Evolutionary conservation across 2,113 vertebrate species (phyloP), one percentile per base, ranked within the genome.

Genomic region (Plestiodon gilberti): DNA sequence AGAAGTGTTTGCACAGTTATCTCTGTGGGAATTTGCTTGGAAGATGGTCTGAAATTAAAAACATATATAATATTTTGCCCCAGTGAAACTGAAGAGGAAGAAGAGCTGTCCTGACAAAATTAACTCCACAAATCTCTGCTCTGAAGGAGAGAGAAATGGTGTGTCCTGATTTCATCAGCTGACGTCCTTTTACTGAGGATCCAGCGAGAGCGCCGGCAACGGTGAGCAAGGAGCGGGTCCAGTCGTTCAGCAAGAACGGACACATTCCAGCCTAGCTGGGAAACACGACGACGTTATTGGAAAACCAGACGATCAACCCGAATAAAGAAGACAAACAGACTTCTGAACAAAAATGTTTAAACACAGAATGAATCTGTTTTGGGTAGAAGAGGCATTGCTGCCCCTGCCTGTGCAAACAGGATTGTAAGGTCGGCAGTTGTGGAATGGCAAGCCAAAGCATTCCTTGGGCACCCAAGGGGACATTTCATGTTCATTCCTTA

Each of bases 1-100:
- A 0, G 13, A 10, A 1, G 81, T 82, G 40, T 3, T 43, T 33
- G 3, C 0, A 1, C 52, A 3, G 77, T 91, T 90, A 82, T 76
- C 93, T 88, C 93, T 25, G 90, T 9, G 9, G 90, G 92, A 69
- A 88, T 1, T 87, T 35, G 79, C 65, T 38, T 33, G 48, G 84
- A 83, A 89, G 88, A 78, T 38, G 1, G 73, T 89, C 23, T n/a
- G 0, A 90, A 93, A 94, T 94, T 95, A 94, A 94, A 94, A 90
- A 81, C 83, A 89, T 91, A 88, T 62, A 88, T 92, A 93, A 93
- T 73, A 77, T 79, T 81, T 89, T 73, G 71, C 67, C 74, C 69
- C 87, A 23, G 4, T 76, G 76, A 87, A 81, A 75, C 22, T 13
- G 1, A n/a, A n/a, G n/a, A 8, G 84, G 84, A 78, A 67, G 17